Conservation (phyloP, 2,797 vertebrate genomes). For the Cuniculus paca region DNA sequence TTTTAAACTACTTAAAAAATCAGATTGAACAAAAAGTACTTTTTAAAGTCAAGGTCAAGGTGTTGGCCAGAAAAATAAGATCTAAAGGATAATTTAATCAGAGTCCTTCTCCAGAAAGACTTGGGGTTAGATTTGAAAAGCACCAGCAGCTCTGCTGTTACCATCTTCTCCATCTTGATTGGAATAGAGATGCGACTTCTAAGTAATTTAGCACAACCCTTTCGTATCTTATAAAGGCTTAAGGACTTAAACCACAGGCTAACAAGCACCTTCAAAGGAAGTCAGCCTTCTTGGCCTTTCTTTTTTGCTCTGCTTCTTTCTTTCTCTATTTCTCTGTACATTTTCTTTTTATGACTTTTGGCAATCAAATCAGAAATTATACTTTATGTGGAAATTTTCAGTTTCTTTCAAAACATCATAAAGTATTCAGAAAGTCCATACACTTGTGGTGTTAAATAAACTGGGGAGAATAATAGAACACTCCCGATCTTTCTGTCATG, state of each 20-base stretch:
- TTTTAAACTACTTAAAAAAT: slow-evolving; percentile 76
- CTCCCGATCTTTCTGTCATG: neutral
- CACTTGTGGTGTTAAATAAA: neutral
- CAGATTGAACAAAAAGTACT: slow-evolving; percentile 56
- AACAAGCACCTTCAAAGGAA: slow-evolving; percentile 51
- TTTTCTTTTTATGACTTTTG: slow-evolving; percentile 24
- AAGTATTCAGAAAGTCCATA: neutral
- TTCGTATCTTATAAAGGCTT: slow-evolving; percentile 51
- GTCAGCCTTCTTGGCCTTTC: neutral
- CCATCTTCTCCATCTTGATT: slow-evolving; percentile 39
- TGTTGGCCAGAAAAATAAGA: slow-evolving; percentile 12
- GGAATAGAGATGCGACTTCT: slow-evolving; percentile 71
- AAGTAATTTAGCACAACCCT: slow-evolving; percentile 70
- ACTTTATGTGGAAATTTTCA: slow-evolving; percentile 27
- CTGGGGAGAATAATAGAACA: neutral
- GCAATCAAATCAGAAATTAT: neutral
- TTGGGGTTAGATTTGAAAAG: slow-evolving; percentile 70
- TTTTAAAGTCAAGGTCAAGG: slow-evolving; percentile 57
- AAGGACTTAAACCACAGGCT: slow-evolving; percentile 64
- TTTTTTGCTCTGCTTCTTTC: neutral
- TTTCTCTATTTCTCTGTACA: neutral
- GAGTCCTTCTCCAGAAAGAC: slow-evolving; percentile 74
- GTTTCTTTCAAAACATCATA: neutral
- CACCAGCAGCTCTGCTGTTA: too few species aligned
- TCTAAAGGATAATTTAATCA: slow-evolving; percentile 76